Percentiles rank a stretch among this genome's conserved stretches.
phyloP scores from a whole-genome alignment of 2,888 invertebrate species.

The Caenorhabditis uteleia region DNA sequence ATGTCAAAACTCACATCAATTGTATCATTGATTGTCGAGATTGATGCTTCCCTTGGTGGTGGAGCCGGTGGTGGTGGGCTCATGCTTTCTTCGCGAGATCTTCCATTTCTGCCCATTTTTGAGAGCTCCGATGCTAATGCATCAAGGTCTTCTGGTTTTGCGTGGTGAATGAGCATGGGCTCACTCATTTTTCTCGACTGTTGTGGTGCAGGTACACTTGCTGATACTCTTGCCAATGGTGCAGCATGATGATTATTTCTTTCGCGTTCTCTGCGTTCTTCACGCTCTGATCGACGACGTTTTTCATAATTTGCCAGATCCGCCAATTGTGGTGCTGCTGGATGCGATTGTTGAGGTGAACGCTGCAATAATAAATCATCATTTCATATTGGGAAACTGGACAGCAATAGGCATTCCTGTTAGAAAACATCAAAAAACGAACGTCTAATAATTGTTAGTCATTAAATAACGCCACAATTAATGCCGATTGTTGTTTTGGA shows the following conservation, averaged over 20 bases:
- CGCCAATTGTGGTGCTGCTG: conserved; percentile 67
- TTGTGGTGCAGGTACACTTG: conserved; percentile 46
- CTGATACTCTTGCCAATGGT: conserved; percentile 46
- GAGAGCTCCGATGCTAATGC: conserved; percentile 93
- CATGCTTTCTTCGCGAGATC: conserved; percentile 44
- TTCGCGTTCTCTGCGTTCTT: conserved; percentile 43
- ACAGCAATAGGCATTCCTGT: too few species aligned
- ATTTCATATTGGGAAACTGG: too few species aligned
- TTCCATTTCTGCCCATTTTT: conserved; percentile 78
- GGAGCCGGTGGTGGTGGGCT: conserved; percentile 69
- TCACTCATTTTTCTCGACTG: conserved; percentile 65
- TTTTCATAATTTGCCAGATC: conserved; percentile 62
- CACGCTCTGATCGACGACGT: conserved; percentile 42
- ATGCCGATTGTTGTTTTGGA: too few species aligned
- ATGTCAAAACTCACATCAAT: conserved; percentile 32
- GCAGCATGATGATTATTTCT: conserved; percentile 36
- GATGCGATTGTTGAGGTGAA: conserved; percentile 59
- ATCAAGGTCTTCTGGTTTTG: conserved; percentile 82
- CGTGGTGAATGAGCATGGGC: conserved; percentile 62
- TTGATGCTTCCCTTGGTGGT: conserved; percentile 67
- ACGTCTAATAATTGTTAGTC: too few species aligned
- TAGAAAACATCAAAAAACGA: too few species aligned
- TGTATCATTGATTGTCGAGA: conserved; percentile 40
- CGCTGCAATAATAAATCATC: conserved; percentile 19
- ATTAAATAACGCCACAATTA: too few species aligned